These are phyloP conservation scores for Orchesellides sinensis DNA, from an alignment of 2,888 invertebrate genomes.

Conservation along the genomic window DNA sequence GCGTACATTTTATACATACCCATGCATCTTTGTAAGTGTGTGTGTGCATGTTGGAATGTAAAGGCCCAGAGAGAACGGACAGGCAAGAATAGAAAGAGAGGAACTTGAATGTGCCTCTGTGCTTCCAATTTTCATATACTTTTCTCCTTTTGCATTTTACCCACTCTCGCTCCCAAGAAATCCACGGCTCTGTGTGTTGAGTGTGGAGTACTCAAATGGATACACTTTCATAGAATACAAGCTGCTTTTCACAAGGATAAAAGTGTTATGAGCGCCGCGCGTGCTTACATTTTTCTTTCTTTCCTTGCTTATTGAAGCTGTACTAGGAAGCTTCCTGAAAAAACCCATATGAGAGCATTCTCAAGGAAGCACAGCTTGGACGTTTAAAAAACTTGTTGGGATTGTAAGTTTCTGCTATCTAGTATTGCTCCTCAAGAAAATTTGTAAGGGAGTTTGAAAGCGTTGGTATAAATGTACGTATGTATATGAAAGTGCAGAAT, in stretches of 20 bases:
- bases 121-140: conserved; percentile 22
- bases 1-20: background rate
- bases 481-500: too few relatives aligned
- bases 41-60: conserved; percentile 23
- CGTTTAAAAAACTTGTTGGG: too few relatives aligned
- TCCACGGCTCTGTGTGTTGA: conserved; percentile 3
- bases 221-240: conserved; percentile 12
- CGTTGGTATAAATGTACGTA: too few relatives aligned
- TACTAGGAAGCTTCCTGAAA: background rate
- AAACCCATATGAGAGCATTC: too few relatives aligned
- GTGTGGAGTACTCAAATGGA: conserved; percentile 24
- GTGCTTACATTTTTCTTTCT: conserved; percentile 39
- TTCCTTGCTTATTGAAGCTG: conserved; percentile 24
- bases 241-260: conserved; percentile 5
- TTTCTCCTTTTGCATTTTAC: too few relatives aligned
- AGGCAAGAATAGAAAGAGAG: background rate
- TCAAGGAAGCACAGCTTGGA: too few relatives aligned
- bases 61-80: conserved; percentile 21
- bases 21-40: background rate
- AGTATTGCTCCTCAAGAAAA: too few relatives aligned
- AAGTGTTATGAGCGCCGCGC: conserved; percentile 38
- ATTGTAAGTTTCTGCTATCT: too few relatives aligned
- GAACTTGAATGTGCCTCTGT: background rate
- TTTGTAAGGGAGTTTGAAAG: too few relatives aligned
- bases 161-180: background rate